Evolutionary conservation across 2,797 vertebrate genomes (phyloP).

Genomic region (Peromyscus nudipes): DNA sequence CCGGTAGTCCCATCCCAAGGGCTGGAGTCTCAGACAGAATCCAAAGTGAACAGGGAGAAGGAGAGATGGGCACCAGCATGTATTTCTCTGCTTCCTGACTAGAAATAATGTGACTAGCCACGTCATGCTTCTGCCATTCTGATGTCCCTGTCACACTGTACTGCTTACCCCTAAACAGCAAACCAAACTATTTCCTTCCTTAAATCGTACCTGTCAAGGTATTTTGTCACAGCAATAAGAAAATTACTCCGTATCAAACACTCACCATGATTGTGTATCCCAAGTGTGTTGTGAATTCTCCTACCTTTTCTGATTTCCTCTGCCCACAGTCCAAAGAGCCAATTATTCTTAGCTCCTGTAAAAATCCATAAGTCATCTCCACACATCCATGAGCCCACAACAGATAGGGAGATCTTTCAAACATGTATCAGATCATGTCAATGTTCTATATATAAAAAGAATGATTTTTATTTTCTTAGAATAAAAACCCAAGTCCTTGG

Average conservation of each 20-base stretch:
- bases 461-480: background rate
- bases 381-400: background rate
- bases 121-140: background rate
- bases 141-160: background rate
- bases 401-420: background rate
- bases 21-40: background rate
- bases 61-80: background rate
- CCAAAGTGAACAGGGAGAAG: background rate
- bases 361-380: background rate
- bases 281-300: background rate
- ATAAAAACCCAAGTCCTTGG: background rate
- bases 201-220: background rate
- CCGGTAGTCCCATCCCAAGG: background rate
- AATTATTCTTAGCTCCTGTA: background rate
- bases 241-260: constrained; percentile 28
- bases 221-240: background rate
- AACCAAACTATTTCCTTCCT: background rate
- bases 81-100: background rate
- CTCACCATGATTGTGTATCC: background rate
- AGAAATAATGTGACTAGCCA: background rate
- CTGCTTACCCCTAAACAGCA: background rate
- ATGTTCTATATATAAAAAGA: background rate
- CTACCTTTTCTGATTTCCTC: constrained; percentile 9
- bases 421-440: background rate
- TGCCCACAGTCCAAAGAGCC: background rate